phyloP scores from a whole-genome alignment of 2,888 invertebrate genomes.

The Cephus nigrinus region DNA sequence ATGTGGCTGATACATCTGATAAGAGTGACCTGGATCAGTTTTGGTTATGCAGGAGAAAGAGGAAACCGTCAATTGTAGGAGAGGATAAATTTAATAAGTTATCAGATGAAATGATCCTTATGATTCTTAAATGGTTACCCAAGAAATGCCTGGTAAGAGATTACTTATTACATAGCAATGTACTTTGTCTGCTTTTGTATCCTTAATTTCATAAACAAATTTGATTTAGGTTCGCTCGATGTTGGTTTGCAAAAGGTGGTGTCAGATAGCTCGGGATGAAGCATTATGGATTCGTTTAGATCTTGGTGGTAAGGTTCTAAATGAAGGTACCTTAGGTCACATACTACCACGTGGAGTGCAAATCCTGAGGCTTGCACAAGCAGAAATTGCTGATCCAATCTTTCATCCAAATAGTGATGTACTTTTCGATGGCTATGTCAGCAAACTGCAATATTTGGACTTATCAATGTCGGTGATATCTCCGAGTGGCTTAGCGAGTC shows the following conservation, averaged over 20 bases:
- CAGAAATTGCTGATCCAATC: slow-evolving; percentile 76
- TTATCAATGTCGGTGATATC: slow-evolving; percentile 83
- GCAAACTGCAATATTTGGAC: slow-evolving; percentile 85
- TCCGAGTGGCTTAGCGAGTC: slow-evolving; percentile 68
- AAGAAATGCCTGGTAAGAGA: slow-evolving; percentile 80
- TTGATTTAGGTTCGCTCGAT: slow-evolving; percentile 65
- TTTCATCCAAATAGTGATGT: slow-evolving; percentile 64
- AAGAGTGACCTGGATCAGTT: slow-evolving; percentile 53
- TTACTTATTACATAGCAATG: slow-evolving; percentile 51
- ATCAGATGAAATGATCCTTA: slow-evolving; percentile 88
- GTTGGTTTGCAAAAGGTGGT: slow-evolving; percentile 76
- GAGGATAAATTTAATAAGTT: slow-evolving; percentile 78
- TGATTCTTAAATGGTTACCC: slow-evolving; percentile 85
- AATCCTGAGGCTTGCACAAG: slow-evolving; percentile 81
- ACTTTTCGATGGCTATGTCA: slow-evolving; percentile 60
- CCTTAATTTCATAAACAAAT: neutral
- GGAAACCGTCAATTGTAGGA: slow-evolving; percentile 61
- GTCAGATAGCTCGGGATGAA: slow-evolving; percentile 83
- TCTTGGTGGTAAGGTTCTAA: slow-evolving; percentile 77
- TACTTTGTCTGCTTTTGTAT: neutral
- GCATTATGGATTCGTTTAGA: slow-evolving; percentile 89
- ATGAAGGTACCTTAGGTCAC: slow-evolving; percentile 77
- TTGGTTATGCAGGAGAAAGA: slow-evolving; percentile 55
- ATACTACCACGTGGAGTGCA: slow-evolving; percentile 83
- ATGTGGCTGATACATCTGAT: slow-evolving; percentile 50